These are phyloP conservation scores for Steinernema scapterisci DNA, from an alignment of 2,888 invertebrate species.

Conservation along the genomic window DNA sequence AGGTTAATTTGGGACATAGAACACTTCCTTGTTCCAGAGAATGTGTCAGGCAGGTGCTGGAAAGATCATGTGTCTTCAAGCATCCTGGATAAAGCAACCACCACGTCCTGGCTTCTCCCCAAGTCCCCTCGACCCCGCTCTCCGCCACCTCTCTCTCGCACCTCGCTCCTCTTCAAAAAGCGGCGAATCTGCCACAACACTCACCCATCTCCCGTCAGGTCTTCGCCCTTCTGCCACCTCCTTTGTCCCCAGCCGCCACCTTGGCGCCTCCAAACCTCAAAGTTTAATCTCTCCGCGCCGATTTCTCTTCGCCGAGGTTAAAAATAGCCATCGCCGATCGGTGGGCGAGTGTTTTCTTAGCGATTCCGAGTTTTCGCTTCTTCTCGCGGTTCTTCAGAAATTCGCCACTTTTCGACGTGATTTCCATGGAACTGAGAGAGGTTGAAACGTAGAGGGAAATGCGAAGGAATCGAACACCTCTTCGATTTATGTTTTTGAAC, in stretches of 20 bases:
- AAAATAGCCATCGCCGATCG: background rate
- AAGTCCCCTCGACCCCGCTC: background rate
- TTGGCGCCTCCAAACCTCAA: background rate
- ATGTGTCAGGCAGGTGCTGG: no score
- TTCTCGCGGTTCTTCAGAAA: background rate
- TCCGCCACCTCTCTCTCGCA: background rate
- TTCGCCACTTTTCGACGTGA: no score
- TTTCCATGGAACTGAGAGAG: no score
- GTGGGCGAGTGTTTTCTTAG: constrained; percentile 16
- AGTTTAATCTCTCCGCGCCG: constrained; percentile 3
- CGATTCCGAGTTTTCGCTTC: background rate
- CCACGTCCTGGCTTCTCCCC: no score
- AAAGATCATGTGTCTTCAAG: no score
- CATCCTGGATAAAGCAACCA: no score
- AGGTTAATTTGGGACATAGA: no score
- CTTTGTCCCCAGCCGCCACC: no score
- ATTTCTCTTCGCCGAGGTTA: background rate
- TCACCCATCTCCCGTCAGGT: background rate
- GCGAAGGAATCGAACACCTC: no score
- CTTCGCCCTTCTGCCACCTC: background rate
- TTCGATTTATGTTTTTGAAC: no score
- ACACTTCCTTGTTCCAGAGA: no score
- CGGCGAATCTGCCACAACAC: background rate
- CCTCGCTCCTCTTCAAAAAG: background rate
- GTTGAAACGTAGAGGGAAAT: no score